A percentile compares a stretch with the other conserved stretches of the same genome.
These are phyloP conservation scores for Alentia gelatinosa DNA, from an alignment of 2,888 invertebrate genomes.

Conservation along the genomic window DNA sequence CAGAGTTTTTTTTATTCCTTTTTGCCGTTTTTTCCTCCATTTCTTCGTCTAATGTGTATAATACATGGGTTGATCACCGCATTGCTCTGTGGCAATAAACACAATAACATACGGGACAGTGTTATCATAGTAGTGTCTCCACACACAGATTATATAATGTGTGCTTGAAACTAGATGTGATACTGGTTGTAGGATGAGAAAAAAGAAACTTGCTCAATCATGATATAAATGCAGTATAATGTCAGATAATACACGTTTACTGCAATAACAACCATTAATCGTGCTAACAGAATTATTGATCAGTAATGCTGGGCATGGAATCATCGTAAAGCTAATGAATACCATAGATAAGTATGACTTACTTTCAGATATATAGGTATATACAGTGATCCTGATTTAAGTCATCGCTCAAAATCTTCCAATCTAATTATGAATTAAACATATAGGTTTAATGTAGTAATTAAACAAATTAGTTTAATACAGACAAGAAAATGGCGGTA, in stretches of 20 bases:
- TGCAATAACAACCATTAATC: not conserved
- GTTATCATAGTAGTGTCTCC: too few species aligned
- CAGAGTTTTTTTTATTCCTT: not conserved
- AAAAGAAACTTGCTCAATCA: not conserved
- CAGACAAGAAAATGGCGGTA: not conserved
- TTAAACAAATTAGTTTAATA: not conserved
- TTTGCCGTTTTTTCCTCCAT: too few species aligned
- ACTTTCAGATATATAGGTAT: not conserved
- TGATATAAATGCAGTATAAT: not conserved
- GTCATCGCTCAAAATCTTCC: not conserved
- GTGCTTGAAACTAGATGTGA: too few species aligned
- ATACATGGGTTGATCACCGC: too few species aligned
- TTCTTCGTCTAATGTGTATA: too few species aligned
- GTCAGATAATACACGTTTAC: not conserved
- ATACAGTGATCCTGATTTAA: not conserved
- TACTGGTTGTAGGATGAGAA: not conserved
- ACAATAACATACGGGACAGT: too few species aligned
- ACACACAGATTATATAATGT: too few species aligned
- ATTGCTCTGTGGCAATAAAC: too few species aligned
- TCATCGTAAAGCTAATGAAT: not conserved
- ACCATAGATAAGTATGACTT: not conserved
- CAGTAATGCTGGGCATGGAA: not conserved
- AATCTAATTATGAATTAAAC: not conserved
- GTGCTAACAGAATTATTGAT: not conserved
- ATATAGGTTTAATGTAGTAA: too few species aligned